Base-by-base conservation (phyloP, 2,113 vertebrate species). In the Otis tarda region DNA sequence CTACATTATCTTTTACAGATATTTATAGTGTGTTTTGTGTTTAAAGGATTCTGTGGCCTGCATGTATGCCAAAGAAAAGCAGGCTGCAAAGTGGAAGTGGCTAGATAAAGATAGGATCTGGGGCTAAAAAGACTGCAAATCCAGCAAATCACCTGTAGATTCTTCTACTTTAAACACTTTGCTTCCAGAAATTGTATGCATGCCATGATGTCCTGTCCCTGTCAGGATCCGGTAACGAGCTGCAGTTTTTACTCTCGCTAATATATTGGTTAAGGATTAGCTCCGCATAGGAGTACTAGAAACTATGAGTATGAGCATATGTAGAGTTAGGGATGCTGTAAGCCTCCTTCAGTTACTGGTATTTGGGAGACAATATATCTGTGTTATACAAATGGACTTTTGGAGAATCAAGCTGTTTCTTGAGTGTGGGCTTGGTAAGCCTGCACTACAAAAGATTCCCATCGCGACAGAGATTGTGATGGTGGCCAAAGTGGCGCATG, bases 261-360 rank as follows among this genome's bases (percentile, higher is more conserved):
- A 3, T 39, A 53, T 8, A 4, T 21, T 57, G 33, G 21, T 43
- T 24, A 73, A 92, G 16, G 33, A 85, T 52, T 73, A 76, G 12
- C 47, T 60, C 37, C 63, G 49, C 1, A 1, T 43, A 53, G 12
- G 10, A 41, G 12, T 31, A 35, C 24, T n/a, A 74, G 41, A 83
- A 95, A 30, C 12, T 16, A 25, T 0, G 0, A 7, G 6, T 50
- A 57, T 30, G n/a, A 67, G 6, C 9, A 28, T 45, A 68, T 11
- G 17, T 7, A 64, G 90, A 88, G 59, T 39, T 56, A 61, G 6
- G 33, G 9, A 37, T 55, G 4, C 3, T 31, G 7, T 56, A 83
- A 60, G 9, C 12, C 63, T 77, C 50, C 12, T 16, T 65, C 17
- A 35, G 39, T 14, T 52, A 45, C 39, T 79, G 45, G 15, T 4